phyloP scores from a whole-genome alignment of 2,888 invertebrate species.

The Campoletis raptor region DNA sequence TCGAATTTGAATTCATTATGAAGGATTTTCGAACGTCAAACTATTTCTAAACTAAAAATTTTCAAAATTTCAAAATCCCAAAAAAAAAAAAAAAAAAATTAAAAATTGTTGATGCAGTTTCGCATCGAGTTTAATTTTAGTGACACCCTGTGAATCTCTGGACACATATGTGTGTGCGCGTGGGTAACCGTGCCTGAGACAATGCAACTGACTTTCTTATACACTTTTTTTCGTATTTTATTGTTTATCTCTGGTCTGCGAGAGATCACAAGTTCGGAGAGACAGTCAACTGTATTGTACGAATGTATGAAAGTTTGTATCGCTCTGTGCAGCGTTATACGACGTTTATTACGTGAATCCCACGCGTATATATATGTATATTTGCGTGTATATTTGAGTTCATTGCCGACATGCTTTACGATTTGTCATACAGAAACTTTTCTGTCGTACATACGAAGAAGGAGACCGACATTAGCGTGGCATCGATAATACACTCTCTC shows the following conservation, averaged over 20 bases:
- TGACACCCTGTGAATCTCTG: background rate
- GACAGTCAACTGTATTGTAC: slow-evolving; percentile 26
- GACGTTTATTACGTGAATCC: slow-evolving; percentile 62
- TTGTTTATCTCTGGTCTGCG: slow-evolving; percentile 13
- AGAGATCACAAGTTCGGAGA: slow-evolving; percentile 34
- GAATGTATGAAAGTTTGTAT: slow-evolving; percentile 36
- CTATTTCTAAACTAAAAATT: too few species aligned
- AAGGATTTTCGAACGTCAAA: background rate
- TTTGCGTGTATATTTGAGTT: background rate
- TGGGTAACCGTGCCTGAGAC: slow-evolving; percentile 12
- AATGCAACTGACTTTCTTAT: slow-evolving; percentile 33
- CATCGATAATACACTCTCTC: slow-evolving; percentile 62
- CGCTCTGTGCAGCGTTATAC: slow-evolving; percentile 12
- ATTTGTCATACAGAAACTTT: slow-evolving; percentile 62
- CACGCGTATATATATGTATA: slow-evolving; percentile 40
- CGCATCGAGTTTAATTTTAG: background rate
- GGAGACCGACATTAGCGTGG: slow-evolving; percentile 60
- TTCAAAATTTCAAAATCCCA: too few species aligned
- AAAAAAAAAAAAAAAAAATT: too few species aligned
- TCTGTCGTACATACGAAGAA: slow-evolving; percentile 33
- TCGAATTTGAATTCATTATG: too few species aligned
- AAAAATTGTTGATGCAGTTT: background rate
- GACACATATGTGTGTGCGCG: background rate
- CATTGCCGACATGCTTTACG: slow-evolving; percentile 58
- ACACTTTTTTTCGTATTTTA: slow-evolving; percentile 10